phyloP scores from a whole-genome alignment of 2,797 vertebrate species.

The Pagetopsis macropterus region DNA sequence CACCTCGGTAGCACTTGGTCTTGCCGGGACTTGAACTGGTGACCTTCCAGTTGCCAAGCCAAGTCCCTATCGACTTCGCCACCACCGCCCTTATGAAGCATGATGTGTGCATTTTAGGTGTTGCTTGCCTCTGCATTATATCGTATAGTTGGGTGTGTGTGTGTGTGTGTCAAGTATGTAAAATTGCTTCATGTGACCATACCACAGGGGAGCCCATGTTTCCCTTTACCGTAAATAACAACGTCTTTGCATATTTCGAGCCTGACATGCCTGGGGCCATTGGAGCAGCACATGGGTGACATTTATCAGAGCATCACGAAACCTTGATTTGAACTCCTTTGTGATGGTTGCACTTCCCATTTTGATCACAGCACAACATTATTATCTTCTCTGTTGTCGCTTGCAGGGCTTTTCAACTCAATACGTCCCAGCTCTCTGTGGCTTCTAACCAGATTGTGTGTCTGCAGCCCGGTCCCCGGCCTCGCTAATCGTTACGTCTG shows the following conservation, averaged over 20 bases:
- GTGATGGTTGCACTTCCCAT: slow-evolving; percentile 15
- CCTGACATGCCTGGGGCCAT: slow-evolving; percentile 26
- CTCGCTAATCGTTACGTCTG: slow-evolving; percentile 60
- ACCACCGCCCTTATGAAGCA: slow-evolving; percentile 51
- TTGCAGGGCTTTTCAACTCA: slow-evolving; percentile 3
- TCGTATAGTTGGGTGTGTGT: slow-evolving; percentile 18
- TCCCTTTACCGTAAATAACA: slow-evolving; percentile 65
- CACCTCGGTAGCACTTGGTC: no score
- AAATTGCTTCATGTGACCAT: slow-evolving; percentile 37
- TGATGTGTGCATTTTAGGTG: slow-evolving; percentile 73
- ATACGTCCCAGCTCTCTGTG: slow-evolving; percentile 15
- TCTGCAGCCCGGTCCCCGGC: slow-evolving; percentile 31
- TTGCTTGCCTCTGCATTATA: slow-evolving; percentile 53
- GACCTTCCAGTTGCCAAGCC: no score
- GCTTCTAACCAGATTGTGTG: slow-evolving; percentile 34
- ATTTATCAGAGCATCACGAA: slow-evolving; percentile 37
- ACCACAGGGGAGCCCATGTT: slow-evolving; percentile 66
- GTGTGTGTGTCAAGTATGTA: slow-evolving; percentile 21
- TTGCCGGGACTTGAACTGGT: no score
- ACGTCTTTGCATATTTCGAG: slow-evolving; percentile 58
- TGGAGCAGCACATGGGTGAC: slow-evolving; percentile 25
- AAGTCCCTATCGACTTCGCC: no score
- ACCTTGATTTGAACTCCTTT: slow-evolving; percentile 33
- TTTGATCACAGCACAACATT: slow-evolving; percentile 17
- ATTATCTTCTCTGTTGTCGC: slow-evolving; percentile 2